Evolutionary conservation across 2,888 invertebrate species (phyloP).

Genomic region (Xestoiulus laeticollis): DNA sequence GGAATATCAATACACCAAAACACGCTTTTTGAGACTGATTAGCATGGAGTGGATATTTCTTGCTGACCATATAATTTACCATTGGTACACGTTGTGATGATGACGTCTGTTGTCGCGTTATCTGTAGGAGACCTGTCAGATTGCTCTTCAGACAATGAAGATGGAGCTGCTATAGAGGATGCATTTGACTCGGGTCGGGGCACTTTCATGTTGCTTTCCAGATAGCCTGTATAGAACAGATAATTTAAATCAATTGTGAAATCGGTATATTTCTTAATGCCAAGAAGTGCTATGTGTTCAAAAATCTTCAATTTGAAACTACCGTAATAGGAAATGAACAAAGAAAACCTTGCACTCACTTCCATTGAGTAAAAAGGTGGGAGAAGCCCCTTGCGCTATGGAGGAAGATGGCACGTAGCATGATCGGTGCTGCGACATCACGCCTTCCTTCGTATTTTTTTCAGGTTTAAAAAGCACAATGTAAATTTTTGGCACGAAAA

Average conservation of each 20-base stretch:
- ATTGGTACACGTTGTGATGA: not conserved
- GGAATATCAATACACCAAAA: not conserved
- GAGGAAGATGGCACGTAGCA: conserved; percentile 40
- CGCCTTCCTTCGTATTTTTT: conserved; percentile 70
- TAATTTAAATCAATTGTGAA: not conserved
- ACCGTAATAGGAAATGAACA: not conserved
- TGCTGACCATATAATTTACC: conserved; percentile 41
- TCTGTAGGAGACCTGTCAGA: not conserved
- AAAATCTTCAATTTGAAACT: not conserved
- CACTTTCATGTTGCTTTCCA: not conserved
- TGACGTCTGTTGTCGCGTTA: not conserved
- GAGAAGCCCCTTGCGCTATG: conserved; percentile 46
- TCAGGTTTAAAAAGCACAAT: conserved; percentile 70
- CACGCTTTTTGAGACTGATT: not conserved
- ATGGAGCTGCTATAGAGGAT: conserved; percentile 36
- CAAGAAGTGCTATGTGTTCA: not conserved
- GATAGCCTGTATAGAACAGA: not conserved
- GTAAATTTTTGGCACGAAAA: conserved; percentile 70
- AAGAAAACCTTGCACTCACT: conserved; percentile 45
- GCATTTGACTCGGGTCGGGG: not conserved
- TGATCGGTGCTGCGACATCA: conserved; percentile 64
- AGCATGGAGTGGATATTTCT: conserved; percentile 25
- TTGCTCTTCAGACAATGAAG: conserved; percentile 6
- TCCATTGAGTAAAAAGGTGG: conserved; percentile 53
- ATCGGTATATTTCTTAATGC: not conserved